Evolutionary conservation across 2,797 vertebrate species (phyloP), one percentile per base, ranked within the genome.

Genomic region (Bovichtus variegatus): DNA sequence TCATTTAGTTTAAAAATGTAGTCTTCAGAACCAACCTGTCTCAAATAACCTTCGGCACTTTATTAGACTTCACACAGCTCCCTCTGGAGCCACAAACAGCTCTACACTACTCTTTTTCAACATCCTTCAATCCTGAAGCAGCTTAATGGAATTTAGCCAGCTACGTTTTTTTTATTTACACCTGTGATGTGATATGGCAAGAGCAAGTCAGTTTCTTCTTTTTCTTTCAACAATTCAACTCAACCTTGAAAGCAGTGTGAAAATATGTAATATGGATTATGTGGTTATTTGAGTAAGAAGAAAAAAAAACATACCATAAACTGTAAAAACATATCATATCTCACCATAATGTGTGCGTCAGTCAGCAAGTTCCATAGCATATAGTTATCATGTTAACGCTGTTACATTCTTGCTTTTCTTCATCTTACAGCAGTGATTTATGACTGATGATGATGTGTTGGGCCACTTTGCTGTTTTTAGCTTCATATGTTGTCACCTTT

Each of bases 331-430:
- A 41, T 25, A 59, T 59, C 15, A 25, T 59, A 23, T 31, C 13
- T 53, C 10, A 36, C 43, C 27, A 46, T 19, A 40, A 60, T 41
- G n/a, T 27, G 25, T 54, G 18, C 41, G 12, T 74, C 50, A 63
- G 6, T 64, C 65, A 69, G 21, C 71, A 70, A 12, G 29, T 57
- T 31, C 16, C 7, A 15, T 29, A 43, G 11, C 49, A 27, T 27
- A 7, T 63, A 21, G 62, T 76, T 51, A 64, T 72, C 43, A 68
- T 46, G 38, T 55, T 50, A 51, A 63, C 43, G 58, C 38, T 71
- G 27, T 62, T n/a, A 63, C 43, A 25, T 47, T 19, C n/a, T 16
- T 66, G n/a, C 36, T 27, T 57, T 49, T 50, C 58, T 13, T 23
- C 29, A 21, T 51, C 21, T 41, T 54, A 27, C 19, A 23, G 38